Base-by-base conservation (phyloP, 2,113 vertebrate species). In the Craseonycteris thonglongyai region DNA sequence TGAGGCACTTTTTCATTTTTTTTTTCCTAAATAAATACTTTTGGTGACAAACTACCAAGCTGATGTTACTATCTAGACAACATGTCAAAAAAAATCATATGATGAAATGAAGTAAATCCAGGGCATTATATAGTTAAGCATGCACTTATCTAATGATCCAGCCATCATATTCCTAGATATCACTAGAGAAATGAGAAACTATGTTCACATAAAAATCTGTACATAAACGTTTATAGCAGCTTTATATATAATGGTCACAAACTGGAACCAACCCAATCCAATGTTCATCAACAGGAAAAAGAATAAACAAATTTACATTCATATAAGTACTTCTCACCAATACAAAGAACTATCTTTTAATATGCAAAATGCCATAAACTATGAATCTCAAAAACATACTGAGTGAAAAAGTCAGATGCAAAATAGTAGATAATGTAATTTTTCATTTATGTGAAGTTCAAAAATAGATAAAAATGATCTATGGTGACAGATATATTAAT, bases 391-490 rank as follows among this genome's bases (percentile, higher is more conserved):
- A 72, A 93, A 82, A 83, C 10, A 56, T 63, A 13, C 33, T 38
- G 35, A 58, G 13, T 74, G 54, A 75, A 75, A 93, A 89, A 72
- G 9, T 76, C 54, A 85, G 42, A 86, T 26, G 5, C 6, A 89
- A 42, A 83, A 65, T 19, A 49, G n/a, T n/a, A 72, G 4, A 86
- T 61, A 54, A 69, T 35, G 7, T 42, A 91, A 85, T 35, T 63
- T 38, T 88, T 51, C 15, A 74, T 51, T 80, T 86, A 58, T 22
- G 30, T 56, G 30, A 92, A 66, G 30, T 72, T 83, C 47, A 80
- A 88, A 28, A 87, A 88, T 21, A 87, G 38, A 92, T 47, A 90
- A 83, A 93, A 90, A 75, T 63, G 42, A 88, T 71, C n/a, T n/a
- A 26, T 13, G 4, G 8, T 63, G 59, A 84, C 4, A 30, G n/a